A percentile compares a stretch with the other conserved stretches of the same genome.
Conservation (phyloP, 2,797 vertebrate genomes). For the Cuculus canorus region DNA sequence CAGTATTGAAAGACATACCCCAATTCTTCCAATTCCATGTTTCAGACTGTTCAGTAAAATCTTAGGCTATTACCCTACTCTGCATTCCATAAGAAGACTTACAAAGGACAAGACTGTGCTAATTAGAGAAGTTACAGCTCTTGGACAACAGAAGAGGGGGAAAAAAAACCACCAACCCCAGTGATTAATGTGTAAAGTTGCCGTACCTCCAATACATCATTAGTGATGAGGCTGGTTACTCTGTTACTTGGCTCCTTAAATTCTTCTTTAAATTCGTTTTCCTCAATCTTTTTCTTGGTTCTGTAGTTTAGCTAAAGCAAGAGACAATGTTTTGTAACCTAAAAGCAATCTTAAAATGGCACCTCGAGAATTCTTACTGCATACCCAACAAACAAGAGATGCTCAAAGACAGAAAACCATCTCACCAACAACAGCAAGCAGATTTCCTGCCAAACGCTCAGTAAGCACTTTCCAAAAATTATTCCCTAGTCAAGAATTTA, state of each 20-base stretch:
- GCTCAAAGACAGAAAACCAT: background rate
- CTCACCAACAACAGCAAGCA: background rate
- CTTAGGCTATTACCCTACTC: background rate
- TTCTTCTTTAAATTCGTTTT: conserved; percentile 72
- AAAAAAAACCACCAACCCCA: background rate
- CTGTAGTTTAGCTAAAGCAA: conserved; percentile 82
- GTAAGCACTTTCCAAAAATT: background rate
- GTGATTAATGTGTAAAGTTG: background rate
- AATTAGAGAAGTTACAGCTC: background rate
- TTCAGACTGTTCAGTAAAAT: background rate
- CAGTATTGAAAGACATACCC: background rate
- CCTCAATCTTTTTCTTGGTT: conserved; percentile 76
- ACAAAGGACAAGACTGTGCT: background rate
- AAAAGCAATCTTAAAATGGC: background rate
- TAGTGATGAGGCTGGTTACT: conserved; percentile 85
- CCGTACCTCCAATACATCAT: conserved; percentile 86
- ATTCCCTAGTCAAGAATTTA: background rate
- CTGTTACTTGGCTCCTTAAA: conserved; percentile 86
- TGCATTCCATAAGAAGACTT: background rate
- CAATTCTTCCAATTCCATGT: background rate
- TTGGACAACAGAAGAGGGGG: background rate
- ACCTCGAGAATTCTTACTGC: background rate
- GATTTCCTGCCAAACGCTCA: background rate
- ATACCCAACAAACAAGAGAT: background rate
- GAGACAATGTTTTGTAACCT: background rate